Base-by-base conservation (phyloP, 2,888 invertebrate species). In the Agrotis puta region DNA sequence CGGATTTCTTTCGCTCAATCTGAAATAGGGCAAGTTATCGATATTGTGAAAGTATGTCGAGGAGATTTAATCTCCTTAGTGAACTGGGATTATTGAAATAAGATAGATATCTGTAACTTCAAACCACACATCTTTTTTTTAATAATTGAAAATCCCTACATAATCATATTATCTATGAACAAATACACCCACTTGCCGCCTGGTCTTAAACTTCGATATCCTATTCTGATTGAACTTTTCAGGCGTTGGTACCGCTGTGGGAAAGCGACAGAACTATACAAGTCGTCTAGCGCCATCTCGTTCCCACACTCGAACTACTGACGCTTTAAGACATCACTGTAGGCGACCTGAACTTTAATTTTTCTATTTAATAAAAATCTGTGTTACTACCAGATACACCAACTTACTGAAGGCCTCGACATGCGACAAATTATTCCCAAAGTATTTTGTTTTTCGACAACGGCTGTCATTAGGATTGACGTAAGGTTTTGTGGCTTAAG, bases 61-160 rank as follows among this genome's bases (percentile, higher is more conserved):
- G 14, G 9, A 62, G 63, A 68, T 78, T 68, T 63, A 78, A 78
- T 77, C 59, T 68, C n/a, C 39, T 64, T 57, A 57, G 61, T 48
- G 53, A 57, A 43, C 20, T 57, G 48, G 14, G 51, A 58, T 56
- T 68, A 24, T 77, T 45, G 43, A 39, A 72, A 57, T 64, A 51
- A 16, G 45, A 16, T 50, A 5, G 20, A 24, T n/a, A 18, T 4
- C 4, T 47, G 18, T 45, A 24, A 6, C 7, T 7, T 51, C 51
- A 51, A 18, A 47, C 20, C 11, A 27, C 5, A 43, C 14, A 48
- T 39, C 4, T 39, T 33, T 14, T 65, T 47, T 64, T 18, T 11
- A n/a, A n/a, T n/a, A n/a, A n/a, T n/a, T n/a, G n/a, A 22, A 73
- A 48, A 51, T 53, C 39, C 3, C 27, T 27, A 27, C 5, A 27